Evolutionary conservation across 2,797 vertebrate genomes (phyloP).

Genomic region (Tapirus indicus): DNA sequence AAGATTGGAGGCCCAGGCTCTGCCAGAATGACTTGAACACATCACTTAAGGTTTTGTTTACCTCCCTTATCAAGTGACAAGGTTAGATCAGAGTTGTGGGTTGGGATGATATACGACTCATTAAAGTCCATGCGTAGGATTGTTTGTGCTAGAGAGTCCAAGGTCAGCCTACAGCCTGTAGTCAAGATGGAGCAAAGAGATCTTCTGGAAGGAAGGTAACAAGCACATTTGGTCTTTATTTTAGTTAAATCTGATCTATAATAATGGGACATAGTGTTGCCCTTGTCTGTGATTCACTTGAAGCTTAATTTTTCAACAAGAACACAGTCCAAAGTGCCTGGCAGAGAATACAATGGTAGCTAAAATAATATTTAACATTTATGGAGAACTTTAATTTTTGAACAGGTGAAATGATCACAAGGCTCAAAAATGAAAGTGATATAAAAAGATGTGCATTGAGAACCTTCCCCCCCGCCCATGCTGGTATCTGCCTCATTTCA

Average conservation of each 20-base stretch:
- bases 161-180: neutral
- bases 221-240: neutral
- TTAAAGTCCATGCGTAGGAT: too few species aligned
- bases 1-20: neutral
- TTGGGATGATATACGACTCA: too few species aligned
- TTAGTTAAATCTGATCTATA: neutral
- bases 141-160: neutral
- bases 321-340: neutral
- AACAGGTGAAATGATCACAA: neutral
- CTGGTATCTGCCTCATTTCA: neutral
- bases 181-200: neutral
- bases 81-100: neutral
- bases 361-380: conserved; percentile 23
- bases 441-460: neutral
- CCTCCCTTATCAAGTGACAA: neutral
- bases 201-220: neutral
- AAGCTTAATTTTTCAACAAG: conserved; percentile 34
- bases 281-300: neutral
- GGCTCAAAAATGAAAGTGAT: neutral
- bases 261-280: neutral
- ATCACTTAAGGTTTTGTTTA: neutral
- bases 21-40: neutral
- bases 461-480: neutral
- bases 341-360: neutral
- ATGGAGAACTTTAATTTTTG: neutral